phyloP scores from a whole-genome alignment of 2,797 vertebrate species.

The Cryptoprocta ferox region DNA sequence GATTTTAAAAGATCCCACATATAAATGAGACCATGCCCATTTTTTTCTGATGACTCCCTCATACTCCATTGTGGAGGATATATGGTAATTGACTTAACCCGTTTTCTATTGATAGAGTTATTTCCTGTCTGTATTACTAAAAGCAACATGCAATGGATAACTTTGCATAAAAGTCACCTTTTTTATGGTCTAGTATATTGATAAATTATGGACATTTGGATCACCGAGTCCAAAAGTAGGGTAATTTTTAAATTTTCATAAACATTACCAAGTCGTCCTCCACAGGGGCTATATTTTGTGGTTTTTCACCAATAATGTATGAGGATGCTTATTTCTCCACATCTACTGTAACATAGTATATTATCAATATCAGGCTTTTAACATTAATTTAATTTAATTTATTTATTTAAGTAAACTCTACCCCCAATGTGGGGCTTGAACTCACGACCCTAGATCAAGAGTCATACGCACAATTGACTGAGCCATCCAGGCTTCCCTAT shows the following conservation, averaged over 20 bases:
- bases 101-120: neutral
- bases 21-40: neutral
- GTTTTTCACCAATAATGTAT: neutral
- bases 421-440: neutral
- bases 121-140: neutral
- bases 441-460: neutral
- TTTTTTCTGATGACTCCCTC: neutral
- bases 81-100: neutral
- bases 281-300: neutral
- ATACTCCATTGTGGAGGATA: neutral
- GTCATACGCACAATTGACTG: neutral
- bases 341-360: neutral
- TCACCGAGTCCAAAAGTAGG: neutral
- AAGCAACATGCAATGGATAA: neutral
- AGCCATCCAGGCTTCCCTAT: neutral
- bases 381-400: neutral
- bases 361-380: neutral
- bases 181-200: neutral
- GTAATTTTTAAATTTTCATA: constrained; percentile 1
- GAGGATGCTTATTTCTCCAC: neutral
- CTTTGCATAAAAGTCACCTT: neutral
- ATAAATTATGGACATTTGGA: neutral
- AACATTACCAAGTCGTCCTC: neutral
- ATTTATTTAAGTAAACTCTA: neutral
- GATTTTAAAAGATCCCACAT: neutral